These are phyloP conservation scores for Meta bourneti DNA, from an alignment of 2,888 invertebrate species.

Conservation along the genomic window DNA sequence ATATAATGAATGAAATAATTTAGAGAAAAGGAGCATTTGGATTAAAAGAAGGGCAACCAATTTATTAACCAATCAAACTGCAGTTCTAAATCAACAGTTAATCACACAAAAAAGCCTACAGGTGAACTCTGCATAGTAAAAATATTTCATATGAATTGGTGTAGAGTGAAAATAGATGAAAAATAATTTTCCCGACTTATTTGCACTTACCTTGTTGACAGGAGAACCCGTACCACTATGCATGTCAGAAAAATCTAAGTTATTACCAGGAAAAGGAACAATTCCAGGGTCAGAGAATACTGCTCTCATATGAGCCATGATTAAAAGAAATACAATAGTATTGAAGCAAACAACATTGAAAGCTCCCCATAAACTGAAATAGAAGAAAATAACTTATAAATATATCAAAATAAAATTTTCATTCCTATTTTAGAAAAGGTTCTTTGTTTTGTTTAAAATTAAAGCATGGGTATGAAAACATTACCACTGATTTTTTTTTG, in stretches of 20 bases:
- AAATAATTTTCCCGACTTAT: too few species aligned
- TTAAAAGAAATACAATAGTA: conserved; percentile 87
- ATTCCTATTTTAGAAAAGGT: neutral
- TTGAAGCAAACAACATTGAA: conserved; percentile 90
- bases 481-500: too few species aligned
- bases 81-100: too few species aligned
- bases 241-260: conserved; percentile 90
- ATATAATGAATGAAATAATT: too few species aligned
- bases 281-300: conserved; percentile 94
- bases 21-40: too few species aligned
- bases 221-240: conserved; percentile 83
- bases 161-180: neutral
- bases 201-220: conserved; percentile 57
- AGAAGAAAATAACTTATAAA: neutral
- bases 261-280: conserved; percentile 86
- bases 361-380: conserved; percentile 89
- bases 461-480: too few species aligned
- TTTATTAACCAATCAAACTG: too few species aligned
- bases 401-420: neutral
- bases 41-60: too few species aligned
- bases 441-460: neutral
- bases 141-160: too few species aligned
- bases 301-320: conserved; percentile 90
- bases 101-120: neutral
- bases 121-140: neutral